Conservation (phyloP, 2,888 invertebrate genomes). For the Blomia tropicalis region DNA sequence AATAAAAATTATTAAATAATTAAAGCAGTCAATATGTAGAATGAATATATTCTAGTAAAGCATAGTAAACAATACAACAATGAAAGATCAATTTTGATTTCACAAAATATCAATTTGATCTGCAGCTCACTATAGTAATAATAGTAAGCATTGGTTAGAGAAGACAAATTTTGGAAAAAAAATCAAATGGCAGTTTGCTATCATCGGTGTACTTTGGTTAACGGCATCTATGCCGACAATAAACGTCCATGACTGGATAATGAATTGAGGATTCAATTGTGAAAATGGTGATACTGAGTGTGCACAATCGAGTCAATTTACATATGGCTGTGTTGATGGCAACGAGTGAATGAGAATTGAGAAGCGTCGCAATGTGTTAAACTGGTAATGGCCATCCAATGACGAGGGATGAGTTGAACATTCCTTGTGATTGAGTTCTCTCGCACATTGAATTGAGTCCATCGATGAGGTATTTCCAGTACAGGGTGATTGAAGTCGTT, state of each 20-base stretch:
- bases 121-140: not conserved
- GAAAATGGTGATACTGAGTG: not conserved
- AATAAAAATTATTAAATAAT: not conserved
- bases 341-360: conserved; percentile 12
- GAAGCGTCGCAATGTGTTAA: not conserved
- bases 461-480: conserved; percentile 13
- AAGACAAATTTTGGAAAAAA: not conserved
- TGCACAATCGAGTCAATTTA: not conserved
- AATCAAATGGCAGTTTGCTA: conserved; percentile 3
- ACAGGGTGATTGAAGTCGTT: too few species aligned
- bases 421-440: too few species aligned
- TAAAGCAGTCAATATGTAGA: not conserved
- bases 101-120: not conserved
- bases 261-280: not conserved
- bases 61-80: not conserved
- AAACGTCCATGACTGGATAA: not conserved
- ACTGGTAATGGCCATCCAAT: not conserved
- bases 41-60: too few species aligned
- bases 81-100: not conserved
- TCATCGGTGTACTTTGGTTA: conserved; percentile 10
- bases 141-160: too few species aligned
- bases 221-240: not conserved
- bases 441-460: too few species aligned
- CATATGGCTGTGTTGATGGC: conserved; percentile 5
- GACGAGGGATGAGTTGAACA: too few species aligned